These are phyloP conservation scores for Lucifuga dentata DNA, from an alignment of 2,113 vertebrate species.

Conservation along the genomic window DNA sequence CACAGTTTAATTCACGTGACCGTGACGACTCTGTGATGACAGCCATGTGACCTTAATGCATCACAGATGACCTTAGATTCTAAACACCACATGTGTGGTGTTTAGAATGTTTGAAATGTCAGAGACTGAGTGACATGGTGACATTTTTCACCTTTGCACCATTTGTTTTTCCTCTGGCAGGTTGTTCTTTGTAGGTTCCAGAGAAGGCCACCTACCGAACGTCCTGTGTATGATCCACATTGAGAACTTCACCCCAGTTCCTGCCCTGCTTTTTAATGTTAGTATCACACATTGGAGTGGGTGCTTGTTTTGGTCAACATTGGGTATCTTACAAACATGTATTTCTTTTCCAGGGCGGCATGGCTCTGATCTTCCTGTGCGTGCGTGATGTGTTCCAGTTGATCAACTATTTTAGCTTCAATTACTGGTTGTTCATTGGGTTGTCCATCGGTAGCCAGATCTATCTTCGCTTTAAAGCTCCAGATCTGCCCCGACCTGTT, in stretches of 20 bases:
- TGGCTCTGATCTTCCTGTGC: conserved; percentile 83
- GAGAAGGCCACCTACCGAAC: conserved; percentile 85
- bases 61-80: too few relatives aligned
- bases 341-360: conserved; percentile 75
- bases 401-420: conserved; percentile 89
- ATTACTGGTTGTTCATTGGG: conserved; percentile 88
- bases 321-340: background rate
- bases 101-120: background rate
- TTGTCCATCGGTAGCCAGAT: conserved; percentile 85
- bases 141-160: background rate
- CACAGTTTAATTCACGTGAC: too few relatives aligned
- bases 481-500: conserved; percentile 80
- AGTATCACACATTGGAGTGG: conserved; percentile 33
- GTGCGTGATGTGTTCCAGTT: conserved; percentile 86
- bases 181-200: conserved; percentile 86
- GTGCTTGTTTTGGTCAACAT: background rate
- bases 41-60: too few relatives aligned
- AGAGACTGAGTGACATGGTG: background rate
- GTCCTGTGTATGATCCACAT: conserved; percentile 86
- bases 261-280: conserved; percentile 86
- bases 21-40: too few relatives aligned
- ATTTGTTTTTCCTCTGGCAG: conserved; percentile 56
- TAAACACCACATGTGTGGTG: too few relatives aligned
- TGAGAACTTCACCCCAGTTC: conserved; percentile 83
- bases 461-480: conserved; percentile 83